Conservation (phyloP, 2,797 vertebrate species). For the Gymnodraco acuticeps region DNA sequence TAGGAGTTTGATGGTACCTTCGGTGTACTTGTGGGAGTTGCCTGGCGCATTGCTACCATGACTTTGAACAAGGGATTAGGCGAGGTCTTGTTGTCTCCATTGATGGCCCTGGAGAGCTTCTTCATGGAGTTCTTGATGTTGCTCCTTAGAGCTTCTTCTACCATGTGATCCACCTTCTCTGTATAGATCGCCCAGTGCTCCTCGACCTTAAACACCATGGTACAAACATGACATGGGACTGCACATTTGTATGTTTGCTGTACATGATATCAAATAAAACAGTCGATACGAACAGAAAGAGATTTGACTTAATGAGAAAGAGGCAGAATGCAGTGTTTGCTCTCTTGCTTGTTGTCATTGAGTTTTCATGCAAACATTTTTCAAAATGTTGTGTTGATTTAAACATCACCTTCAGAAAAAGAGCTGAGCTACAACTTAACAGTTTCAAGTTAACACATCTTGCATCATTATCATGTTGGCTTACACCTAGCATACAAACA, state of each 20-base stretch:
- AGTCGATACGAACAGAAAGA: neutral
- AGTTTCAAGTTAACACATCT: neutral
- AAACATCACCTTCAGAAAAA: neutral
- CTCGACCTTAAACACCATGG: constrained; percentile 83
- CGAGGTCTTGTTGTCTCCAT: constrained; percentile 86
- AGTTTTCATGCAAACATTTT: neutral
- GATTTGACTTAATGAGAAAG: neutral
- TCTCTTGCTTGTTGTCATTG: neutral
- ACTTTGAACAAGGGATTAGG: constrained; percentile 89
- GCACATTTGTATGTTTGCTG: neutral
- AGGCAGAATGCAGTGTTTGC: neutral
- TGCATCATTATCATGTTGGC: neutral
- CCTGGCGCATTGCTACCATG: constrained; percentile 82
- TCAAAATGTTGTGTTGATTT: neutral
- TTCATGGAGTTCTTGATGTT: constrained; percentile 89
- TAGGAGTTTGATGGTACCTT: constrained; percentile 77
- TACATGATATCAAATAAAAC: neutral
- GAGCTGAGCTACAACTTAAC: neutral
- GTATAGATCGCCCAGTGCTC: constrained; percentile 87
- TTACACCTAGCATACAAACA: neutral
- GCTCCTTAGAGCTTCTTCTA: constrained; percentile 87
- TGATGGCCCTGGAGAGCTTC: constrained; percentile 89
- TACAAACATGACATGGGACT: constrained; percentile 28
- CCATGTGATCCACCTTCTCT: constrained; percentile 85
- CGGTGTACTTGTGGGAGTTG: constrained; percentile 69